Evolutionary conservation across 2,113 vertebrate species (phyloP).

Genomic region (Rhodinocichla rosea): DNA sequence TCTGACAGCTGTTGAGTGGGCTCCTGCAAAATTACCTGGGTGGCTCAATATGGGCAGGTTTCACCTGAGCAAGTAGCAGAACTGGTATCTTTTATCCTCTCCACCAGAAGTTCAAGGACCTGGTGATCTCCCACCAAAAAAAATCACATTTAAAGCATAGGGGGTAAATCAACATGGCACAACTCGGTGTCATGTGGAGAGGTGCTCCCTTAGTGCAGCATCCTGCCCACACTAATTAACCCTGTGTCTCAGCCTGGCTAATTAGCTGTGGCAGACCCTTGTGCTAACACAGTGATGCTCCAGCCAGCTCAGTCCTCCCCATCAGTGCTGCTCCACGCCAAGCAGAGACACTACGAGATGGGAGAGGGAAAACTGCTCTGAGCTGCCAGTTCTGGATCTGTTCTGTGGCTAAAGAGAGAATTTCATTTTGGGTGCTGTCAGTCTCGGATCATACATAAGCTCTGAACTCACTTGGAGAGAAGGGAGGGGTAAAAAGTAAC

Average conservation of each 20-base stretch:
- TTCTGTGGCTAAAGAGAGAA: constrained; percentile 35
- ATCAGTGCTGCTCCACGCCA: background rate
- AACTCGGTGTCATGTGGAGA: background rate
- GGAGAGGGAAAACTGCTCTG: background rate
- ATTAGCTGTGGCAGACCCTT: background rate
- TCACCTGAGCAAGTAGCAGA: background rate
- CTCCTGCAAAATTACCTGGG: background rate
- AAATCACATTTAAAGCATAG: background rate
- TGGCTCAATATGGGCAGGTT: background rate
- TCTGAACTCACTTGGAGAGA: constrained; percentile 8
- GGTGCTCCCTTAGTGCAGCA: background rate
- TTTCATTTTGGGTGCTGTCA: constrained; percentile 50
- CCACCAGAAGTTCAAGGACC: background rate
- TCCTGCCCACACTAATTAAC: background rate
- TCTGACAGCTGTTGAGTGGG: background rate
- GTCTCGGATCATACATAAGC: background rate
- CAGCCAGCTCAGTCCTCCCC: background rate
- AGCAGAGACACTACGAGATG: background rate
- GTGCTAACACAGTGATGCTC: background rate
- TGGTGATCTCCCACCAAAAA: background rate
- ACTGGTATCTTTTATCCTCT: background rate
- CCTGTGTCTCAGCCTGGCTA: background rate
- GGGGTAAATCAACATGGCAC: background rate
- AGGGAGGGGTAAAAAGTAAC: background rate
- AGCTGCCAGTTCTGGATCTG: constrained; percentile 36